Conservation (phyloP, 1,140 invertebrate genomes). For the Apolygus lucorum region DNA sequence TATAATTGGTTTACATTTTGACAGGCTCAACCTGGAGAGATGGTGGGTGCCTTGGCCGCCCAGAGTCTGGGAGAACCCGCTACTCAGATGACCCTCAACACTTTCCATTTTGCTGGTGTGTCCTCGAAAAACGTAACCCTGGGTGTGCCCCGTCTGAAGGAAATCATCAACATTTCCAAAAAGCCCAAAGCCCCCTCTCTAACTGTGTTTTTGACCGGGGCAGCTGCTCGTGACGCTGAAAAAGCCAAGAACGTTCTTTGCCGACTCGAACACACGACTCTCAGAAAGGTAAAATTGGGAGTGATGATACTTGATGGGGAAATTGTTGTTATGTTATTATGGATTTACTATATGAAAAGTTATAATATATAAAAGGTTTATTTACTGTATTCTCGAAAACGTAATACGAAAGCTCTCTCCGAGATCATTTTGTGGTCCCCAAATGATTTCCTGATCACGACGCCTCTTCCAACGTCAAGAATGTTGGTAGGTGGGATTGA, state of each 20-base stretch:
- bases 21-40: constrained; percentile 81
- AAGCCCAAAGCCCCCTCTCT: constrained; percentile 97
- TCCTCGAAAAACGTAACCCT: constrained; percentile 99
- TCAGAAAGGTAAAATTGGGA: constrained; percentile 63
- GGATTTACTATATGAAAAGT: too few relatives aligned
- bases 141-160: constrained; percentile 88
- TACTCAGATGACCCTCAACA: constrained; percentile 99
- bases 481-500: too few relatives aligned
- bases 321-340: too few relatives aligned
- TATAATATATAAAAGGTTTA: too few relatives aligned
- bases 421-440: too few relatives aligned
- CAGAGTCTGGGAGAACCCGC: constrained; percentile 98
- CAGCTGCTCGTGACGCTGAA: constrained; percentile 93
- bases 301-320: too few relatives aligned
- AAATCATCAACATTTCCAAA: constrained; percentile 98
- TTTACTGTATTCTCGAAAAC: too few relatives aligned
- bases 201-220: constrained; percentile 93
- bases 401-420: too few relatives aligned
- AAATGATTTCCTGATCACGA: too few relatives aligned
- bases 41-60: constrained; percentile 97
- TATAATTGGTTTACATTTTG: too few relatives aligned
- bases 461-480: too few relatives aligned
- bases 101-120: constrained; percentile 99
- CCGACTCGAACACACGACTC: constrained; percentile 92
- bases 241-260: constrained; percentile 99